These are phyloP conservation scores for Pipistrellus nathusii DNA, from an alignment of 2,797 vertebrate species.

Conservation along the genomic window DNA sequence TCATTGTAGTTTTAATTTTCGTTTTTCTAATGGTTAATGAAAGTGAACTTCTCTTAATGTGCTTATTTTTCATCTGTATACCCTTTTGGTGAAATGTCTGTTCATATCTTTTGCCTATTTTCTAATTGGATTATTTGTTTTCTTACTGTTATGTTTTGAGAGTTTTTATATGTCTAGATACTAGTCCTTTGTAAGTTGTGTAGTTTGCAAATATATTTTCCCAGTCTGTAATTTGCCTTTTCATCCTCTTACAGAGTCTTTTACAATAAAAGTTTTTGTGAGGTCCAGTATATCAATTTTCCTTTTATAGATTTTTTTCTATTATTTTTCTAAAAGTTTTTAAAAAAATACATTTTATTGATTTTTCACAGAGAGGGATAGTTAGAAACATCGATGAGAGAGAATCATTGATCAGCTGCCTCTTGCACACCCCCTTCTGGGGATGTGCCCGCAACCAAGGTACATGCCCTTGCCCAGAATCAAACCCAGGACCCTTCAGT, in stretches of 20 bases:
- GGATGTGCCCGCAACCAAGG: no score
- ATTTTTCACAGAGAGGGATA: no score
- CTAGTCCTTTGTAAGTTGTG: neutral
- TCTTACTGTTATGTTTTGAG: slow-evolving; percentile 21
- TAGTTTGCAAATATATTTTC: slow-evolving; percentile 20
- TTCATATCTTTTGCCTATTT: slow-evolving; percentile 44
- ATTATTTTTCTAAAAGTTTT: neutral
- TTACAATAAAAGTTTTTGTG: slow-evolving; percentile 10
- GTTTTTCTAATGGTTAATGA: slow-evolving; percentile 15
- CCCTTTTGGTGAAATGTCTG: slow-evolving; percentile 22
- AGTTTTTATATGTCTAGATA: slow-evolving; percentile 49
- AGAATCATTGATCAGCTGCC: no score
- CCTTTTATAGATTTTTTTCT: slow-evolving; percentile 50
- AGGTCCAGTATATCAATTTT: neutral
- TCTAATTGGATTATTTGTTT: slow-evolving; percentile 38
- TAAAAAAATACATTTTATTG: no score
- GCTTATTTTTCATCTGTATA: neutral
- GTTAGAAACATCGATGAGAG: no score
- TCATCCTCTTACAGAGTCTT: slow-evolving; percentile 8
- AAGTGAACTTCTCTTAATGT: neutral
- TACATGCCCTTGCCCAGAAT: no score
- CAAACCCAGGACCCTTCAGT: no score
- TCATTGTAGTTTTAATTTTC: neutral
- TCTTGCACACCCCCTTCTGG: no score
- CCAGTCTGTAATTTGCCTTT: slow-evolving; percentile 48